Evolutionary conservation across 2,113 vertebrate genomes (phyloP).

Genomic region (Grammomys dolichurus): DNA sequence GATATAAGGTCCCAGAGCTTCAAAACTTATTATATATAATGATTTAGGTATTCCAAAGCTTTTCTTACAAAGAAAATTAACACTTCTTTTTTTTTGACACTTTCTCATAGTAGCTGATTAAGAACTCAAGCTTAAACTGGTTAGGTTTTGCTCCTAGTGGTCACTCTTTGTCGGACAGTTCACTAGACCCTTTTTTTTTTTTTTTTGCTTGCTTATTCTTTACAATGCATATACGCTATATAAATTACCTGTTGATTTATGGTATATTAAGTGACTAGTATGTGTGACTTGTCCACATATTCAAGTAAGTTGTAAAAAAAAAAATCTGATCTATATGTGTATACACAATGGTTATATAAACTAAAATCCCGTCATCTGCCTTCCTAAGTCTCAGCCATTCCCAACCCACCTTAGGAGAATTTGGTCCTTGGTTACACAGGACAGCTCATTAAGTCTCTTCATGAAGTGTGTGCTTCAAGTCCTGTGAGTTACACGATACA

Average conservation of each 20-base stretch:
- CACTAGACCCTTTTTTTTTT: not conserved
- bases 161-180: not conserved
- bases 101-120: not conserved
- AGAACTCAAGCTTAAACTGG: not conserved
- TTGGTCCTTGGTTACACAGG: not conserved
- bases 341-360: rapidly evolving
- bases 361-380: not conserved
- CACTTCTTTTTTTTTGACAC: not conserved
- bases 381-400: not conserved
- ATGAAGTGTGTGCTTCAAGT: not conserved
- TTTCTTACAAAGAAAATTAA: not conserved
- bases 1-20: not conserved
- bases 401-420: not conserved
- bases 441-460: not conserved
- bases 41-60: not conserved
- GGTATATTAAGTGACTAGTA: not conserved
- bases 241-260: not conserved
- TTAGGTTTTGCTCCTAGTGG: not conserved
- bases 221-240: not conserved
- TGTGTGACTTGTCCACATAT: not conserved
- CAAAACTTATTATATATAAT: not conserved
- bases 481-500: not conserved
- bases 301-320: not conserved
- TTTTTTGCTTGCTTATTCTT: not conserved
- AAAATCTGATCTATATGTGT: not conserved